Evolutionary conservation across 1,140 invertebrate species (phyloP).

Genomic region (Chrysopa pallens): DNA sequence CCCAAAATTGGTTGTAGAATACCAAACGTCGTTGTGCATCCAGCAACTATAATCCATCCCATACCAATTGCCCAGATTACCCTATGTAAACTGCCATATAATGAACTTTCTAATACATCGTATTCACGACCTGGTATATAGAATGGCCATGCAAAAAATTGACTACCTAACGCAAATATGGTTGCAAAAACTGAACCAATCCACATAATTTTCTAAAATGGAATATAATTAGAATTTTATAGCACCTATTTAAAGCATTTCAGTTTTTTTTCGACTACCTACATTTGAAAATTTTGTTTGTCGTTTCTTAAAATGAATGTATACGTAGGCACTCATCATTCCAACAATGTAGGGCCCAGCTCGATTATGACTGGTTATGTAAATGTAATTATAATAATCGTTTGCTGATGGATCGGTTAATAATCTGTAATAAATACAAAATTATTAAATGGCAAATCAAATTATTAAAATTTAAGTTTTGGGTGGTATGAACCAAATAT

Average conservation of each 20-base stretch:
- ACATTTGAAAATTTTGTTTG: no score
- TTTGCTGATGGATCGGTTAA: conserved; percentile 37
- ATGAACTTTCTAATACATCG: conserved; percentile 34
- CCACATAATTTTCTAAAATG: conserved; percentile 21
- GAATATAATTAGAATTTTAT: no score
- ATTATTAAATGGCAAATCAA: no score
- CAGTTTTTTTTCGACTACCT: no score
- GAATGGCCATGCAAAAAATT: conserved; percentile 39
- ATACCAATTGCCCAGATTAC: conserved; percentile 44
- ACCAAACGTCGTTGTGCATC: no score
- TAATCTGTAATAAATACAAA: conserved; percentile 30
- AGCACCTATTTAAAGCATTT: no score
- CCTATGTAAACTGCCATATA: conserved; percentile 45
- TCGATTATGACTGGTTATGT: conserved; percentile 52
- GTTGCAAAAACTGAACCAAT: conserved; percentile 35
- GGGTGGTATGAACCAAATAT: no score
- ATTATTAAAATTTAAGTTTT: no score
- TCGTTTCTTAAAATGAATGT: no score
- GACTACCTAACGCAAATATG: conserved; percentile 31
- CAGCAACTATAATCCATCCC: conserved; percentile 47
- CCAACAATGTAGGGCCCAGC: conserved; percentile 45
- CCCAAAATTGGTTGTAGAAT: no score
- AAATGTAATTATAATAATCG: conserved; percentile 38
- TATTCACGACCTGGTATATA: conserved; percentile 36
- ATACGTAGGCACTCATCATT: conserved; percentile 36